A percentile compares a stretch with the other conserved stretches of the same genome.
phyloP scores from a whole-genome alignment of 1,140 invertebrate species.

The Drosophila erecta region DNA sequence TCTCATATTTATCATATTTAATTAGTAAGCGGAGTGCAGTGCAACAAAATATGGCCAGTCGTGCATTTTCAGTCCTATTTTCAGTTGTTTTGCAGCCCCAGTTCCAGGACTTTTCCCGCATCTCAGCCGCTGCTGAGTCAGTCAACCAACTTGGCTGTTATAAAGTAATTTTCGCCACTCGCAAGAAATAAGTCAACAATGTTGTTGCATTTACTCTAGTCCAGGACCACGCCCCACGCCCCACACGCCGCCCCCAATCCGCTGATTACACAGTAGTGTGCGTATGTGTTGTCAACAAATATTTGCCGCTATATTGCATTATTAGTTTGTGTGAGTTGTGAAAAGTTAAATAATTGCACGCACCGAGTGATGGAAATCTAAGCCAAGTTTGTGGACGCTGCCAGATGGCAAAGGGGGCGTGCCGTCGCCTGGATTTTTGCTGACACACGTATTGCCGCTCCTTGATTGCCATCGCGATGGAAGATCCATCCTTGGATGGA shows the following conservation, averaged over 20 bases:
- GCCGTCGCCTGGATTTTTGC: conserved; percentile 45
- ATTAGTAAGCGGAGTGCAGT: conserved; percentile 59
- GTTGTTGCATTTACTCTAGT: conserved; percentile 25
- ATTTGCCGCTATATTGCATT: conserved; percentile 73
- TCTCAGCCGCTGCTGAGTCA: neutral
- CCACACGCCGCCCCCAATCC: neutral
- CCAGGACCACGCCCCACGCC: neutral
- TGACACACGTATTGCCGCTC: conserved; percentile 58
- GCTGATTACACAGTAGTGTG: conserved; percentile 41
- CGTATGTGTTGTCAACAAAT: conserved; percentile 70
- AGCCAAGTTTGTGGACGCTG: neutral
- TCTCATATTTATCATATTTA: conserved; percentile 81
- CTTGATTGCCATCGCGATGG: conserved; percentile 55
- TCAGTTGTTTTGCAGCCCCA: conserved; percentile 7
- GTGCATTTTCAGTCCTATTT: neutral
- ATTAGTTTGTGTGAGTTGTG: conserved; percentile 75
- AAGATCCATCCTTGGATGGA: neutral
- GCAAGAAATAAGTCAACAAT: conserved; percentile 64
- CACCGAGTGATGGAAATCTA: conserved; percentile 18
- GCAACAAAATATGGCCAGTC: conserved; percentile 53
- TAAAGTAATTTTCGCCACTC: conserved; percentile 72
- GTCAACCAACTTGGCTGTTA: conserved; percentile 48
- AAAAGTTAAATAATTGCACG: conserved; percentile 77
- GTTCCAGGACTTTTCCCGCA: neutral
- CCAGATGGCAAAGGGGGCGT: neutral